Conservation (phyloP, 2,797 vertebrate genomes). For the Peromyscus aztecus region DNA sequence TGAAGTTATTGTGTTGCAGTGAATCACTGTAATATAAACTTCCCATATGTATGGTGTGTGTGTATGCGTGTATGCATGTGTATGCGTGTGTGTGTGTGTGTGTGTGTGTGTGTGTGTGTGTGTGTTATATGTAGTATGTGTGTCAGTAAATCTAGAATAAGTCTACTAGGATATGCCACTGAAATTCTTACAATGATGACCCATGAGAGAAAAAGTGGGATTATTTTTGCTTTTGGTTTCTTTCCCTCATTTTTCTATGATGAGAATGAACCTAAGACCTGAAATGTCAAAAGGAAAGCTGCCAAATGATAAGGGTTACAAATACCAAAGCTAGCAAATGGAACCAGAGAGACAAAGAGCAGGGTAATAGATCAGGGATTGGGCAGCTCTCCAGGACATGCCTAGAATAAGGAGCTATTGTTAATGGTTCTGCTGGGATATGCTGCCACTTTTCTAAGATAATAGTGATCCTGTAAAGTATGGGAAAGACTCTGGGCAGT, state of each 20-base stretch:
- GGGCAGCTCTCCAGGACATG: constrained; percentile 67
- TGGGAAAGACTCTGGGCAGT: constrained; percentile 22
- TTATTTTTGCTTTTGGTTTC: constrained; percentile 63
- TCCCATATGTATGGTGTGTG: background rate
- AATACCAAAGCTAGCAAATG: constrained; percentile 70
- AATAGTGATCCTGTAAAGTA: constrained; percentile 33
- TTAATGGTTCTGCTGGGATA: constrained; percentile 64
- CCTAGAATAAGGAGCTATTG: constrained; percentile 59
- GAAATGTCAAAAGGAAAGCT: constrained; percentile 55
- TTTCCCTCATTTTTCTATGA: constrained; percentile 60
- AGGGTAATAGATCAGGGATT: constrained; percentile 61
- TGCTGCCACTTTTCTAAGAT: constrained; percentile 61
- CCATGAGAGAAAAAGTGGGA: constrained; percentile 7
- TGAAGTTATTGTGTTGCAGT: background rate
- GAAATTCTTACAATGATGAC: background rate
- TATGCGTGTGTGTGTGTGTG: too few relatives aligned
- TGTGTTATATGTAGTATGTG: background rate
- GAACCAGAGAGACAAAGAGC: constrained; percentile 64
- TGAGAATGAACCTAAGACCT: constrained; percentile 21
- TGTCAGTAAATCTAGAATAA: background rate
- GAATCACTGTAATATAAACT: background rate
- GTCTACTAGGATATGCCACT: background rate
- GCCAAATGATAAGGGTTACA: constrained; percentile 72
- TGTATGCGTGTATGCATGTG: background rate
- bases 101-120: background rate